These are phyloP conservation scores for Sminthurinus aureus DNA, from an alignment of 2,888 invertebrate species.

Conservation along the genomic window DNA sequence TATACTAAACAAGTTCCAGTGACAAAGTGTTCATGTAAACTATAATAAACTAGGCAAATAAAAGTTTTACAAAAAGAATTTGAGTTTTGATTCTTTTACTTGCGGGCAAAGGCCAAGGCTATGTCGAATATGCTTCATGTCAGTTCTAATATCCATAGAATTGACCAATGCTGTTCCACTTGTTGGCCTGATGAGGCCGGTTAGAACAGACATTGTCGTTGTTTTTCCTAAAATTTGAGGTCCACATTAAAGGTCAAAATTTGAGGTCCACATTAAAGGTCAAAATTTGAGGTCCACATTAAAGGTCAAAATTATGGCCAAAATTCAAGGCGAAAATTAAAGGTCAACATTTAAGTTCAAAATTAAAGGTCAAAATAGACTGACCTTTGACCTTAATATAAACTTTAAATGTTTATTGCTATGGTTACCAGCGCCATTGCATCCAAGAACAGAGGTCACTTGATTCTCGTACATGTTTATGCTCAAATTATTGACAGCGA, in stretches of 20 bases:
- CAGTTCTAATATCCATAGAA: background rate
- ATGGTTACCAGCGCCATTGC: constrained; percentile 88
- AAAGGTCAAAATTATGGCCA: background rate
- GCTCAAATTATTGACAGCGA: constrained; percentile 74
- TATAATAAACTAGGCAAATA: too few species aligned
- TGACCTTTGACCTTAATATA: too few species aligned
- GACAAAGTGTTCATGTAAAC: too few species aligned
- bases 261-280: background rate
- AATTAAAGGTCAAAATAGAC: background rate
- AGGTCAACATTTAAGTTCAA: background rate
- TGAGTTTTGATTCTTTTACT: too few species aligned
- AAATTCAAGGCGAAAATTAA: background rate
- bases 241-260: background rate
- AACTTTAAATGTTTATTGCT: too few species aligned
- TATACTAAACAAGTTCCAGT: too few species aligned
- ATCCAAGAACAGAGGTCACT: too few species aligned
- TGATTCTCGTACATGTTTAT: constrained; percentile 81
- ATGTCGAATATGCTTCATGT: background rate
- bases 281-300: background rate
- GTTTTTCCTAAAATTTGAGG: background rate
- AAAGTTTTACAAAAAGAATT: too few species aligned
- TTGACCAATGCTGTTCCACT: background rate
- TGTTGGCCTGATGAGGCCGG: background rate
- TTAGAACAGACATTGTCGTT: background rate
- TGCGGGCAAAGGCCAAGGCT: constrained; percentile 1